Conservation (phyloP, 2,113 vertebrate genomes). For the Noctilio leporinus region DNA sequence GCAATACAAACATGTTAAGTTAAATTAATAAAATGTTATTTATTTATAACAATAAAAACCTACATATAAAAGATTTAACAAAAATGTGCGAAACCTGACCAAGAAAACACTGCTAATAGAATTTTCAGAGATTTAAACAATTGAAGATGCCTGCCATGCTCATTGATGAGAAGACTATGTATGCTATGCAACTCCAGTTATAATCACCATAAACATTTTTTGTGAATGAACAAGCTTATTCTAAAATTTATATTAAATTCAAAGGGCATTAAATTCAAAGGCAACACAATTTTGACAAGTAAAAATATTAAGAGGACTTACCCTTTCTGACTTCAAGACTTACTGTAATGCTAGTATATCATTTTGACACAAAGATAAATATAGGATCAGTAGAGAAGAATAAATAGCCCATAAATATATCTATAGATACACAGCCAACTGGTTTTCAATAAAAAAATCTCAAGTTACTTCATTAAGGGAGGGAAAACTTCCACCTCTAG, state of each 20-base stretch:
- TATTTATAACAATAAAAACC: neutral
- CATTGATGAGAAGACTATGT: neutral
- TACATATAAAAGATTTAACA: neutral
- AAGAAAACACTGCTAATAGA: neutral
- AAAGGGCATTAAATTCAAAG: neutral
- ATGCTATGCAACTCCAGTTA: neutral
- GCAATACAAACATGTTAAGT: neutral
- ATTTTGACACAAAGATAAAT: neutral
- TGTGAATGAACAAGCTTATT: neutral
- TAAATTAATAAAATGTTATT: neutral
- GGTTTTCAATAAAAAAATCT: neutral
- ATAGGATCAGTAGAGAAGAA: neutral
- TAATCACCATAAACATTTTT: neutral
- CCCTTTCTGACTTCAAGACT: neutral
- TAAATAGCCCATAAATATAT: neutral
- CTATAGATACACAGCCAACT: neutral
- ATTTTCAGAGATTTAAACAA: neutral
- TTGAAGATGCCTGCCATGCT: neutral
- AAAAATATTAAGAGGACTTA: neutral
- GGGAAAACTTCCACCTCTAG: neutral
- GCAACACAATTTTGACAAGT: neutral
- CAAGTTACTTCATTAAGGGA: neutral
- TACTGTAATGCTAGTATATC: neutral
- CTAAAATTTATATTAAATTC: neutral
- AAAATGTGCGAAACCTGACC: neutral